Evolutionary conservation across 92 coral and sea anemone species (phyloP).

Genomic region (Plumapathes pennacea): DNA sequence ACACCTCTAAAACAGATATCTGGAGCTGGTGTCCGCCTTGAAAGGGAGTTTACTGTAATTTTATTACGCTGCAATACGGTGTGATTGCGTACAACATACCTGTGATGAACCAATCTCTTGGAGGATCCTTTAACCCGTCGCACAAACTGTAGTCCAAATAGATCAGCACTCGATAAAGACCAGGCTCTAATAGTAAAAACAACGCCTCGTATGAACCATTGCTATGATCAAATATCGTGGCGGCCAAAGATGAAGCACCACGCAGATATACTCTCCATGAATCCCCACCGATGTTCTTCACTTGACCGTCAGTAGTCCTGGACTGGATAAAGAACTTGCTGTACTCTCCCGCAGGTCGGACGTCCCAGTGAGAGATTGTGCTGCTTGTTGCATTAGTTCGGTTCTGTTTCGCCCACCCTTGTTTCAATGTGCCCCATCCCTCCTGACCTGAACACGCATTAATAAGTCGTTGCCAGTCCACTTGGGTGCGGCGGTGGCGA

Average conservation of each 20-base stretch:
- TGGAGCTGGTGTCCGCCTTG: no score
- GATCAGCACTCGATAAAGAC: constrained; percentile 39
- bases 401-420: no score
- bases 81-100: no score
- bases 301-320: constrained; percentile 30
- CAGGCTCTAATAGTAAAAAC: constrained; percentile 65
- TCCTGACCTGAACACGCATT: no score
- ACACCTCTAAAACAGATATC: no score
- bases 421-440: no score
- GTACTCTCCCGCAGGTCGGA: constrained; percentile 67
- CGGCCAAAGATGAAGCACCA: constrained; percentile 58
- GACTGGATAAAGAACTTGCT: constrained; percentile 64
- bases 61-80: no score
- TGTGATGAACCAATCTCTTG: constrained; percentile 63
- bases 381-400: no score
- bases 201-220: constrained; percentile 76
- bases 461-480: no score
- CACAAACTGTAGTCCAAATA: constrained; percentile 68
- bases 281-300: constrained; percentile 66
- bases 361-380: no score
- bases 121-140: constrained; percentile 75
- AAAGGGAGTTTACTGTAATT: no score
- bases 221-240: constrained; percentile 65
- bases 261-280: constrained; percentile 66
- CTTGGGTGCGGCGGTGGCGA: no score